Base-by-base conservation (phyloP, 2,797 vertebrate genomes). In the Epinephelus coioides region DNA sequence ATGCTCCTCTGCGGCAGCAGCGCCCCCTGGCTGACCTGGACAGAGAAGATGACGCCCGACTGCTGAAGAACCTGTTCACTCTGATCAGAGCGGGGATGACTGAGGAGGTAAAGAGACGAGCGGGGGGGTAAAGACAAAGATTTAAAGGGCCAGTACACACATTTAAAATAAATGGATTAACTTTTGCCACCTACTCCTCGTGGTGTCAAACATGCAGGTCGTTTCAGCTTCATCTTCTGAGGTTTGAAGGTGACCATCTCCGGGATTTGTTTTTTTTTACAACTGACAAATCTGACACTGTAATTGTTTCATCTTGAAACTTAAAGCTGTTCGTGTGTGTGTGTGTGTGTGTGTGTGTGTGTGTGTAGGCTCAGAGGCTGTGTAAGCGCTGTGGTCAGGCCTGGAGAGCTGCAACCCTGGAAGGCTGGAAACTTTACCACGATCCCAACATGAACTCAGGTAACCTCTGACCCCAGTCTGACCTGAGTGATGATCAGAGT, bases 391-490 rank as follows among this genome's bases (percentile, higher is more conserved):
- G 98, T 83, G 98, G 98, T 81, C 98, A 99, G 93, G 97, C 98
- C 50, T 99, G 98, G 98, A 96, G 98, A 93, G 98, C 98, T 68
- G 98, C 98, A 5, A 99, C 97, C n/a, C 95, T 99, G 73, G 98
- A 99, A 92, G 98, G 98, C 65, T 99, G 98, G 98, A 99, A 99
- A 55, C 94, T 99, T 19, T 98, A 99, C 83, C 97, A 99, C 12
- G 98, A 99, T 83, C 97, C 98, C 73, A 99, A 99, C 86, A 92
- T 96, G 90, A 96, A 88, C 47, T 96, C 96, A 95, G 98, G 98
- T 98, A 77, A 73, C 10, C 7, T 62, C 25, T 68, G 19, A 61
- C n/a, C 23, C 40, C 44, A 8, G 47, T 60, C 8, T 67, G 21
- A 43, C 40, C 40, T 43, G 40, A 43, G 40, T 43, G 40, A 34